Base-by-base conservation (phyloP, 2,888 invertebrate genomes). In the Ormyrus pomaceus region DNA sequence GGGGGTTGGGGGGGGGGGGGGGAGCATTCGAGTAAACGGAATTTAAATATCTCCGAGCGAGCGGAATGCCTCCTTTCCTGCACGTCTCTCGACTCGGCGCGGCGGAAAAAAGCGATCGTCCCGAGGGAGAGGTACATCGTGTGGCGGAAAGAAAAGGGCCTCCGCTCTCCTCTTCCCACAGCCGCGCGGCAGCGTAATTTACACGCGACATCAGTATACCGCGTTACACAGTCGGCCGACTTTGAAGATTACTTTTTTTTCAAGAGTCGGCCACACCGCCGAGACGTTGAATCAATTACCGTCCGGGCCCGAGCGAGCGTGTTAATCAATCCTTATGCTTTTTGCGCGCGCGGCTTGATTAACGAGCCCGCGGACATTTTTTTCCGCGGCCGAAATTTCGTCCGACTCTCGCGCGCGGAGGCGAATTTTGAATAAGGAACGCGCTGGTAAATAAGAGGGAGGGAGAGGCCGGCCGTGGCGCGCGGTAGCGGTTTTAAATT, bases 401-500 rank as follows among this genome's bases (percentile, higher is more conserved):
- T 56, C 8, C 59, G 9, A 6, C 9, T 46, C 45, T 61, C n/a
- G 48, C 2, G 7, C 55, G 55, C 9, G 55, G 46, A 58, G 9
- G 65, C 34, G 61, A 45, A 61, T 46, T 6, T 48, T 79, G 69
- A 76, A 80, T 77, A 68, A 76, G 72, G 61, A 50, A 62, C 19
- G 61, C 55, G 53, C 50, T 53, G 55, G 53, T 71, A 50, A 51
- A 76, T 80, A 19, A 51, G 62, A 62, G 8, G 8, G 62, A 6
- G 61, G 48, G 66, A 50, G 53, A n/a, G n/a, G n/a, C n/a, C n/a
- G n/a, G 19, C 19, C 19, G 19, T 19, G 19, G 19, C 19, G 34
- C 74, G 83, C 83, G 83, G 83, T 83, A 85, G 87, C 85, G 87
- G 87, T 89, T 90, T 89, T 86, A 89, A 89, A 90, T 90, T 90